phyloP scores from a whole-genome alignment of 2,797 vertebrate genomes.

The Limnodromus scolopaceus region DNA sequence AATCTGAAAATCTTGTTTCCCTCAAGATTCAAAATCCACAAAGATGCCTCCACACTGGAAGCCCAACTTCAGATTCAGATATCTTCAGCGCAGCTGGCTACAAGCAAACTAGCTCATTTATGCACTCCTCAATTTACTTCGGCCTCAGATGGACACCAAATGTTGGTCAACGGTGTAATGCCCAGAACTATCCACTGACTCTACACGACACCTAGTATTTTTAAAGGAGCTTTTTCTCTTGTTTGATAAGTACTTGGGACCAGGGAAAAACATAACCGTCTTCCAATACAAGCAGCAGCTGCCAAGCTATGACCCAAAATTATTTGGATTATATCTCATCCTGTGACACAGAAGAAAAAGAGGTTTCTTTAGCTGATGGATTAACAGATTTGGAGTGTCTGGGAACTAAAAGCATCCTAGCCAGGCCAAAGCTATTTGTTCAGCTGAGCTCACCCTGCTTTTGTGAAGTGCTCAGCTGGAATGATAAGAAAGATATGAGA shows the following conservation, averaged over 20 bases:
- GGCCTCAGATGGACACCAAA: neutral
- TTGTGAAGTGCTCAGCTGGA: neutral
- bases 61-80: neutral
- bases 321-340: neutral
- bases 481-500: neutral
- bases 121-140: neutral
- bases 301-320: neutral
- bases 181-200: neutral
- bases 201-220: neutral
- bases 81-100: neutral
- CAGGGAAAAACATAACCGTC: neutral
- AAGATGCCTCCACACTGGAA: neutral
- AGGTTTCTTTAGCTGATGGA: neutral
- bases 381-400: neutral
- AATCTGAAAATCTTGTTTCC: neutral
- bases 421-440: neutral
- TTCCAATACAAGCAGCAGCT: neutral
- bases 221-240: neutral
- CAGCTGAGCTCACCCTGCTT: neutral
- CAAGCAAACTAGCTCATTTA: neutral
- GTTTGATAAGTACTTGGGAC: neutral
- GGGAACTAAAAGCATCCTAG: neutral
- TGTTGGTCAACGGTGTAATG: neutral
- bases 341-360: neutral
- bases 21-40: neutral